A percentile compares a stretch with the other conserved stretches of the same genome.
These are phyloP conservation scores for Phocoena phocoena DNA, from an alignment of 2,113 vertebrate genomes.

Conservation along the genomic window DNA sequence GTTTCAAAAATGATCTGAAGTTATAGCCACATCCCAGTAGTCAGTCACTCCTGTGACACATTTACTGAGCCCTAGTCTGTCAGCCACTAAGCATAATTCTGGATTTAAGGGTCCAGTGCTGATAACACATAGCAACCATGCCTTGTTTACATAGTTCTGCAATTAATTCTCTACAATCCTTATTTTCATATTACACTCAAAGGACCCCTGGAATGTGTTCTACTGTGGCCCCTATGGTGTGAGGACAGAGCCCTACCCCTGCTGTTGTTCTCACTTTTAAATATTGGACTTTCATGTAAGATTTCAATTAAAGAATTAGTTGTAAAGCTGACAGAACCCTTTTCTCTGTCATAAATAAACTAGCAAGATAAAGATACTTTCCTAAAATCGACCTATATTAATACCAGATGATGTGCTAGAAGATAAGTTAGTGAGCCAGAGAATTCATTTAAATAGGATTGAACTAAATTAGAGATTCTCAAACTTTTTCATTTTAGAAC, in stretches of 20 bases:
- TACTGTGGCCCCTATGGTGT: neutral
- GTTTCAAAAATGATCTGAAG: neutral
- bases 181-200: neutral
- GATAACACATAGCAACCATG: neutral
- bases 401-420: neutral
- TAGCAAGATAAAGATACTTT: neutral
- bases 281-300: neutral
- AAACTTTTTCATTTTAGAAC: neutral
- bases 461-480: neutral
- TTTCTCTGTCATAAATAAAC: neutral
- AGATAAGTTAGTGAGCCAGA: neutral
- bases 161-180: neutral
- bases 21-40: neutral
- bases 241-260: neutral
- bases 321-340: neutral
- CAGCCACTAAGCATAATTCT: neutral
- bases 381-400: neutral
- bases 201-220: neutral
- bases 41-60: neutral
- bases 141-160: neutral
- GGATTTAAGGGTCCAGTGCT: neutral
- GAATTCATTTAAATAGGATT: neutral
- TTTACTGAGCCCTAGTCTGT: neutral
- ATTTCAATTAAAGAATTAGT: neutral
- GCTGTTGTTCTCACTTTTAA: neutral